These are phyloP conservation scores for Gorsachius magnificus DNA, from an alignment of 2,797 vertebrate genomes.

Conservation along the genomic window DNA sequence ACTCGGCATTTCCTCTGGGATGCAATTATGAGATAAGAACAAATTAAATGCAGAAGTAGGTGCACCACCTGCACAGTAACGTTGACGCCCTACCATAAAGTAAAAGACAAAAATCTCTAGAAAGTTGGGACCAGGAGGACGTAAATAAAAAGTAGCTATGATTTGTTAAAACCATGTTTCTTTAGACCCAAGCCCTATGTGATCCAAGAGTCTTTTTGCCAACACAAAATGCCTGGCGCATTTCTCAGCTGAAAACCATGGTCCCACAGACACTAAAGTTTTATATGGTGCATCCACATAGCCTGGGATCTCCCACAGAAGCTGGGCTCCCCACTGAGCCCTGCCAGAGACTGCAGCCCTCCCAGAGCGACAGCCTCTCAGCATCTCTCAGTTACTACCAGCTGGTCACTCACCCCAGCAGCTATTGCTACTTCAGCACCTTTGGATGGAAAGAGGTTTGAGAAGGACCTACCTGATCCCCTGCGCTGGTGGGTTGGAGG, in stretches of 20 bases:
- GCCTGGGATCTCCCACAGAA: neutral
- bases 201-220: neutral
- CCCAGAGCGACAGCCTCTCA: neutral
- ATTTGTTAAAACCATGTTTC: neutral
- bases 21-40: neutral
- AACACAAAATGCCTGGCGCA: rapidly evolving
- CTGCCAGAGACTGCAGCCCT: neutral
- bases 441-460: neutral
- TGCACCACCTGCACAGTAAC: neutral
- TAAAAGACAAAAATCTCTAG: neutral
- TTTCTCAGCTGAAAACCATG: neutral
- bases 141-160: neutral
- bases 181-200: neutral
- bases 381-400: neutral
- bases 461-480: neutral
- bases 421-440: neutral
- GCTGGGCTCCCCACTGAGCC: neutral
- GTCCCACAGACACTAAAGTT: neutral
- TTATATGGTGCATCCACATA: neutral
- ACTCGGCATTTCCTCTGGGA: neutral
- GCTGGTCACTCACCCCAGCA: neutral
- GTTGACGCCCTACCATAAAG: neutral
- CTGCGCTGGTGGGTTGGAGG: rapidly evolving
- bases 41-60: neutral
- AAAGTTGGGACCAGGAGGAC: neutral